Base-by-base conservation (phyloP, 2,797 vertebrate genomes). In the Centroberyx gerrardi region DNA sequence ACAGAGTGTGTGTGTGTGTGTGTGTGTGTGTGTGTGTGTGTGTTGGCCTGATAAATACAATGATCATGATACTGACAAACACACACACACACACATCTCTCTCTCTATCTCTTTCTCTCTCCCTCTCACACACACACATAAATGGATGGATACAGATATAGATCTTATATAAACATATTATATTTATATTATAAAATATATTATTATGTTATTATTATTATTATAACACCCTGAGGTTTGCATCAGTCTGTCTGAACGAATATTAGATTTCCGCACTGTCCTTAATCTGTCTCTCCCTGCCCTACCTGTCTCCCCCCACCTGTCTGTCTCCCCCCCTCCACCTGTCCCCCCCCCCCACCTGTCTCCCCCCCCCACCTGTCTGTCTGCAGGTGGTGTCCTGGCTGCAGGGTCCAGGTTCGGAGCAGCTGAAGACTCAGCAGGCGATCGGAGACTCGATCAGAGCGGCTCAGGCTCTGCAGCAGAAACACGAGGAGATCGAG, bases 401-500 rank as follows among this genome's bases (percentile, higher is more conserved):
- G 98, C 95, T 99, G 81, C 97, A 99, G 95, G 98, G 98, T 81
- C 98, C 98, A 7, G 98, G 98, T 69, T 97, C 96, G n/a, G 98
- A 99, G 36, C 97, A 99, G 58, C 88, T 99, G 46, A 95, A 97
- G 90, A 97, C 96, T 8, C 98, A 99, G 64, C 98, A 97, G 96
- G 97, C 96, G 13, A 99, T 99, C 9, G 98, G 98, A 53, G 98
- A 99, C 91, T 99, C 98, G 2, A 97, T 98, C 64, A 93, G 98
- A 84, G 96, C 98, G 3, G 98, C 98, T 29, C 98, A 99, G 92
- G 96, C 97, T 38, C 95, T 99, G 69, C 98, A 99, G 71, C 97
- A 99, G 93, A 99, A 99, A 83, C 98, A 99, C 0, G 98, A 99
- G 88, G 98, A 99, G 88, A 98, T 99, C 0, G 98, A 99, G 93